Conservation (phyloP, 2,113 vertebrate genomes). For the Myotis lucifugus region DNA sequence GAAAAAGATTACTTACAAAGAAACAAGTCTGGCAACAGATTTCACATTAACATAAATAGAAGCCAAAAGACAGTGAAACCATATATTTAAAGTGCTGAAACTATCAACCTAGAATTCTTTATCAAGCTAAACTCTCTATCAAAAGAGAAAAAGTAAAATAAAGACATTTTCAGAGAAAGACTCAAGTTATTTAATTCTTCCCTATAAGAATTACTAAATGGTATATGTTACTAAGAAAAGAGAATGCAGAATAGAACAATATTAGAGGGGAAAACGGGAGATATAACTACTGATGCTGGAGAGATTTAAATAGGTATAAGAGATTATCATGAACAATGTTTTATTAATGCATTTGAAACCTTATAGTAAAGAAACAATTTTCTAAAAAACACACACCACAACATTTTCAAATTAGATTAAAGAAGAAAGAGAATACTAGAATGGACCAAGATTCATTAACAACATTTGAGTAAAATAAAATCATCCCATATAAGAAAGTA, state of each 20-base stretch:
- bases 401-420: slow-evolving; percentile 5
- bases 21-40: neutral
- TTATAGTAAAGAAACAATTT: slow-evolving; percentile 20
- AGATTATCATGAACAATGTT: neutral
- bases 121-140: neutral
- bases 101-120: neutral
- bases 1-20: slow-evolving; percentile 1
- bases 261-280: neutral
- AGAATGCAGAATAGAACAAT: neutral
- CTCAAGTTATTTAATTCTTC: neutral
- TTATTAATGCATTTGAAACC: neutral
- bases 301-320: neutral
- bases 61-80: no score
- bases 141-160: neutral
- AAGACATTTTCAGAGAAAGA: neutral
- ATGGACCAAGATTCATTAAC: neutral
- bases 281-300: neutral
- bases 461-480: slow-evolving; percentile 31
- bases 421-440: neutral
- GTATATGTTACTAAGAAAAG: neutral
- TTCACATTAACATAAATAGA: neutral
- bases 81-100: neutral
- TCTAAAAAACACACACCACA: neutral
- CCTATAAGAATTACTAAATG: neutral
- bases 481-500: neutral